Evolutionary conservation across 2,797 vertebrate genomes (phyloP).

Genomic region (Ceyx erithaca): DNA sequence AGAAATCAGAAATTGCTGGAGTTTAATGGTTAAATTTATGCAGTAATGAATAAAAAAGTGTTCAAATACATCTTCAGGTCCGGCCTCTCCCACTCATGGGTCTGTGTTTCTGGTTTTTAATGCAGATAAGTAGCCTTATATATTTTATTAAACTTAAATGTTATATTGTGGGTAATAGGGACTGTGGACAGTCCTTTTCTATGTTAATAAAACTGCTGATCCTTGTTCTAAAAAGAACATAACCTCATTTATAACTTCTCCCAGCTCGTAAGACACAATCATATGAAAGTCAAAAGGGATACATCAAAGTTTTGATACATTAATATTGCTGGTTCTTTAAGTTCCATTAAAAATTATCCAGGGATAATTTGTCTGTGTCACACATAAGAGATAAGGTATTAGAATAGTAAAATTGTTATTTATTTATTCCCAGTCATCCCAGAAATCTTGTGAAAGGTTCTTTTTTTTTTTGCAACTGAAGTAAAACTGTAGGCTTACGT

Average conservation of each 20-base stretch:
- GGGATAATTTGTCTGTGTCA: not conserved
- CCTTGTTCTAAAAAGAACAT: not conserved
- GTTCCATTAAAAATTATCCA: not conserved
- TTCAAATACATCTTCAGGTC: not conserved
- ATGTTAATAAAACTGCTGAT: not conserved
- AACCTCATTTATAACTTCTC: not conserved
- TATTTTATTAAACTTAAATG: not conserved
- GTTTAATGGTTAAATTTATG: not conserved
- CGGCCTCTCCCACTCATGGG: not conserved
- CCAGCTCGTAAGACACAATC: not conserved
- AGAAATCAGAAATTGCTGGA: not conserved
- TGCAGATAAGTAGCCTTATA: not conserved
- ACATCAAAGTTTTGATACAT: not conserved
- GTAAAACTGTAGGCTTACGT: not conserved
- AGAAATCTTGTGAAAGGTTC: not conserved
- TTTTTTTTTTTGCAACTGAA: not conserved
- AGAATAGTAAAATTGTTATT: not conserved
- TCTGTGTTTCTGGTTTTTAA: not conserved
- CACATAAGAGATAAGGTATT: not conserved
- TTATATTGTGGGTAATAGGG: fast-evolving
- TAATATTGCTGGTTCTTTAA: not conserved
- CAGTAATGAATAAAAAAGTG: not conserved
- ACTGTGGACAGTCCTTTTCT: not conserved
- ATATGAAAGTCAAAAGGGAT: not conserved
- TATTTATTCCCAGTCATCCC: not conserved